Evolutionary conservation across 2,113 vertebrate genomes (phyloP).

Genomic region (Mus pahari): DNA sequence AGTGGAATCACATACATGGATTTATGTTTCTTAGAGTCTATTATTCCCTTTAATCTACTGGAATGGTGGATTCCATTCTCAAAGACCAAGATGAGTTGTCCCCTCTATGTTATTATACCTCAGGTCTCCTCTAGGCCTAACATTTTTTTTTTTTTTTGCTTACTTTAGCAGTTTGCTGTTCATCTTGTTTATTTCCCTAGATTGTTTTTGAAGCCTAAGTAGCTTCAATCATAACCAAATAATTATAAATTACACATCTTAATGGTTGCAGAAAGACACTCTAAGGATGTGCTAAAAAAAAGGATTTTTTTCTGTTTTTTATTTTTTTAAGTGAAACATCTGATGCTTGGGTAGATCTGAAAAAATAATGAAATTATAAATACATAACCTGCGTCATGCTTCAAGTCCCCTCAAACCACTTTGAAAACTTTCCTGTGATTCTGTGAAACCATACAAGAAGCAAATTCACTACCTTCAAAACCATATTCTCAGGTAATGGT

Average conservation of each 20-base stretch:
- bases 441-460: not conserved
- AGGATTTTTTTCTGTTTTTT: not conserved
- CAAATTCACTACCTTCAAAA: not conserved
- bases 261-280: not conserved
- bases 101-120: not conserved
- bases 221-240: not conserved
- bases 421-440: not conserved
- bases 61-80: not conserved
- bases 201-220: not conserved
- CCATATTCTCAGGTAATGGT: not conserved
- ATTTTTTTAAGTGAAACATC: not conserved
- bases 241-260: conserved; percentile 20
- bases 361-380: conserved; percentile 24
- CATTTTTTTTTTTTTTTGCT: not conserved
- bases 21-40: not conserved
- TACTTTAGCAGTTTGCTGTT: not conserved
- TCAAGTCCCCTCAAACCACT: not conserved
- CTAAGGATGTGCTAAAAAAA: not conserved
- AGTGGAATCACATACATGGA: not conserved
- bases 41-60: not conserved
- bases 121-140: not conserved
- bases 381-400: not conserved
- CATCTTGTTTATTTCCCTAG: not conserved
- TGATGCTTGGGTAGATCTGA: conserved; percentile 22
- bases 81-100: not conserved